These are phyloP conservation scores for Diphyllodes magnificus DNA, from an alignment of 2,113 vertebrate genomes.

Conservation along the genomic window DNA sequence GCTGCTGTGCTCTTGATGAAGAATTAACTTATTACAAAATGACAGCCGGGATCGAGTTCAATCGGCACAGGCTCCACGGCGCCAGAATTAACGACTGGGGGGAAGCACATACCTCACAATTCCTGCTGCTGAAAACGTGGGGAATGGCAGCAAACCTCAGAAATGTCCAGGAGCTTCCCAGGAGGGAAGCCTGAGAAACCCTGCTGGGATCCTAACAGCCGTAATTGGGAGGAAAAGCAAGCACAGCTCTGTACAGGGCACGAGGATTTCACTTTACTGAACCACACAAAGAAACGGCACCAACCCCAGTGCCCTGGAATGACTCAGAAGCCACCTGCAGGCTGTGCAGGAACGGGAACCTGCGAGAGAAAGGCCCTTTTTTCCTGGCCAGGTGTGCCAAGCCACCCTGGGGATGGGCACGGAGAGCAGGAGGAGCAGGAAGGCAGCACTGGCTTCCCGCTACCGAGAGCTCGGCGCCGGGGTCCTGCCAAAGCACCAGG, in stretches of 20 bases:
- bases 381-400: background rate
- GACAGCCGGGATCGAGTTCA: background rate
- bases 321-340: background rate
- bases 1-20: background rate
- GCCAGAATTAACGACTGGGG: background rate
- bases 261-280: accelerated
- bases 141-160: background rate
- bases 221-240: background rate
- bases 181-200: background rate
- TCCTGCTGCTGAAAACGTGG: background rate
- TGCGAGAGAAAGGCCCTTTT: background rate
- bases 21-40: background rate
- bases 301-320: background rate
- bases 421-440: background rate
- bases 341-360: background rate
- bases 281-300: background rate
- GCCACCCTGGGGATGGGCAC: background rate
- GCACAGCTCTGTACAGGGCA: background rate
- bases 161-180: background rate
- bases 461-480: accelerated
- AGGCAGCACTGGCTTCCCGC: background rate
- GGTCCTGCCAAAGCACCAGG: background rate
- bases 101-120: background rate
- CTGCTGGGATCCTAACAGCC: background rate
- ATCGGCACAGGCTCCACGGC: background rate